A percentile compares a stretch with the other conserved stretches of the same genome.
These are phyloP conservation scores for Trichogramma pretiosum DNA, from an alignment of 1,140 invertebrate species.

Conservation along the genomic window DNA sequence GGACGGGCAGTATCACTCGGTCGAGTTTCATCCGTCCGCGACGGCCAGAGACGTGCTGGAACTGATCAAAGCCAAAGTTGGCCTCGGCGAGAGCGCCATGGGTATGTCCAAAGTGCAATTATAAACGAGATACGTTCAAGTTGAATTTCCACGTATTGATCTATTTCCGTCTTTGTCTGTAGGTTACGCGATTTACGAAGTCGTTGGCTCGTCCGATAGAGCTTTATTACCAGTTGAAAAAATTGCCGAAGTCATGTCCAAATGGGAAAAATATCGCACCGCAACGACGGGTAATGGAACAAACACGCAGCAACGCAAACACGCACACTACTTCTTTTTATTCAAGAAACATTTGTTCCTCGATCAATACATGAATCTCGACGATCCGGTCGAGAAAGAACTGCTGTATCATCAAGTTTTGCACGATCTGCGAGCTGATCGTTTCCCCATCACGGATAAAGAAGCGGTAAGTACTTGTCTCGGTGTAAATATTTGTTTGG, in stretches of 20 bases:
- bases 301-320: slow-evolving; percentile 39
- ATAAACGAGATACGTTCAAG: neutral
- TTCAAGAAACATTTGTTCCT: slow-evolving; percentile 91
- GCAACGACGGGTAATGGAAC: slow-evolving; percentile 46
- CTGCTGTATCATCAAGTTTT: slow-evolving; percentile 92
- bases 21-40: slow-evolving; percentile 90
- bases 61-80: slow-evolving; percentile 86
- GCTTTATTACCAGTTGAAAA: slow-evolving; percentile 78
- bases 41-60: slow-evolving; percentile 84
- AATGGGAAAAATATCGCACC: slow-evolving; percentile 83
- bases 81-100: slow-evolving; percentile 72
- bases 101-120: slow-evolving; percentile 37
- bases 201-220: slow-evolving; percentile 72
- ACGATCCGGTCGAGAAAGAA: slow-evolving; percentile 88
- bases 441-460: slow-evolving; percentile 83
- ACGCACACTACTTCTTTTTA: slow-evolving; percentile 60
- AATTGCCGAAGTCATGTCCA: slow-evolving; percentile 87
- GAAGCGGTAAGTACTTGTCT: slow-evolving; percentile 82
- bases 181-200: slow-evolving; percentile 74
- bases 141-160: neutral
- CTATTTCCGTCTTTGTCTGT: neutral
- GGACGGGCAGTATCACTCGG: slow-evolving; percentile 88
- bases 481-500: no score
- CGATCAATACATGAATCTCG: slow-evolving; percentile 73
- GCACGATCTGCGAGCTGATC: slow-evolving; percentile 78